These are phyloP conservation scores for Acanthosepion esculentum DNA, from an alignment of 2,888 invertebrate genomes.

Conservation along the genomic window DNA sequence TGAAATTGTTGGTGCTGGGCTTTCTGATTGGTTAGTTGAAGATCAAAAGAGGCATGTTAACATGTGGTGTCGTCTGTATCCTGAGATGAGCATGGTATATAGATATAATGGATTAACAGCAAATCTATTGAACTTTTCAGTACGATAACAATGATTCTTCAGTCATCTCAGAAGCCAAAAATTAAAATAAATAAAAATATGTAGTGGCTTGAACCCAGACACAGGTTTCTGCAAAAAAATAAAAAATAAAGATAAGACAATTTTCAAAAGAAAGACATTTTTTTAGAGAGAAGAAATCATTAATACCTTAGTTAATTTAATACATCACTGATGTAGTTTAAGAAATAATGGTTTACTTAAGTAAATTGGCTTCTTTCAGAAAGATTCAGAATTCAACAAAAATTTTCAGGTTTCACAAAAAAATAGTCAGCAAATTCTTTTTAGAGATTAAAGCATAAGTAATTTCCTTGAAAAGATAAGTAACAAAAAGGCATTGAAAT, in stretches of 20 bases:
- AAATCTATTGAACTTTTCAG: background rate
- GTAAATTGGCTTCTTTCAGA: no score
- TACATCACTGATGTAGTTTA: no score
- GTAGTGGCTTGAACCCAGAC: background rate
- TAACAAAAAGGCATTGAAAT: no score
- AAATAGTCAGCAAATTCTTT: no score
- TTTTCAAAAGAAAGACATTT: no score
- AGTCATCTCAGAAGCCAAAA: background rate
- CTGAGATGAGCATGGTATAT: constrained; percentile 1
- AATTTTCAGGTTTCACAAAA: no score
- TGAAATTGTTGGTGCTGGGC: background rate
- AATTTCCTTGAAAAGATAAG: no score
- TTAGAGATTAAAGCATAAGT: no score
- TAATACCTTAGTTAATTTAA: no score
- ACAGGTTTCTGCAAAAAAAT: background rate
- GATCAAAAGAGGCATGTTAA: background rate
- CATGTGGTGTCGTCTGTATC: background rate
- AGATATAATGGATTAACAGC: background rate
- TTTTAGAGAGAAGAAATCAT: no score
- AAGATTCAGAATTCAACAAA: no score
- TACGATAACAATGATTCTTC: background rate
- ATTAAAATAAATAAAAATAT: background rate
- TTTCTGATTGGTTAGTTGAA: background rate
- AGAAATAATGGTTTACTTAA: no score
- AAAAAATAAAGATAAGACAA: background rate